Conservation (phyloP, 2,888 invertebrate genomes). For the Tromatobia lineatoria region DNA sequence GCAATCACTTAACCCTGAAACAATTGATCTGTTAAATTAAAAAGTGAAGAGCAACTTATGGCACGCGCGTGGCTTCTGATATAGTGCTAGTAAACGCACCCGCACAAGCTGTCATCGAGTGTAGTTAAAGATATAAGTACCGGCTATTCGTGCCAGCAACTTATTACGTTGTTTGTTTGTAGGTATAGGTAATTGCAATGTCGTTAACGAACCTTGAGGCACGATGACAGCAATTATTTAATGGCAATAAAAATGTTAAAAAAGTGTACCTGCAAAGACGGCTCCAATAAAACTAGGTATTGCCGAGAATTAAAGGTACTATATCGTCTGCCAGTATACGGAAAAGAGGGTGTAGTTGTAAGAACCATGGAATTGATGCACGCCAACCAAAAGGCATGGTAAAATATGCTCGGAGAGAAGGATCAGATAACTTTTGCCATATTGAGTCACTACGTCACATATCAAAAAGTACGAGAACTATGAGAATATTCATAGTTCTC, state of each 20-base stretch:
- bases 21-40: constrained; percentile 1
- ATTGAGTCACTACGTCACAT: too few relatives aligned
- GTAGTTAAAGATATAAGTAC: not conserved
- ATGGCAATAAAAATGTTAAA: not conserved
- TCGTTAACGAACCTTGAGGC: not conserved
- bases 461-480: too few relatives aligned
- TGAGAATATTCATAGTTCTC: too few relatives aligned
- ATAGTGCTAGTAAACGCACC: not conserved
- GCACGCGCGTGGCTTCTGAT: not conserved
- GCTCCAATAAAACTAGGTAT: not conserved
- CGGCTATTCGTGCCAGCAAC: not conserved
- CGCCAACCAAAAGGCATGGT: too few relatives aligned
- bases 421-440: too few relatives aligned
- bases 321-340: too few relatives aligned
- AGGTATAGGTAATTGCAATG: not conserved
- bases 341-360: too few relatives aligned
- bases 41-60: constrained; percentile 1
- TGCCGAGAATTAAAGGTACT: not conserved
- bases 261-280: too few relatives aligned
- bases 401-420: too few relatives aligned
- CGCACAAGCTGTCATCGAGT: not conserved
- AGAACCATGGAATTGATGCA: too few relatives aligned
- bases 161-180: not conserved
- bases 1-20: not conserved
- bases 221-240: not conserved